Base-by-base conservation (phyloP, 1,140 invertebrate genomes). In the Charaxes varanes region DNA sequence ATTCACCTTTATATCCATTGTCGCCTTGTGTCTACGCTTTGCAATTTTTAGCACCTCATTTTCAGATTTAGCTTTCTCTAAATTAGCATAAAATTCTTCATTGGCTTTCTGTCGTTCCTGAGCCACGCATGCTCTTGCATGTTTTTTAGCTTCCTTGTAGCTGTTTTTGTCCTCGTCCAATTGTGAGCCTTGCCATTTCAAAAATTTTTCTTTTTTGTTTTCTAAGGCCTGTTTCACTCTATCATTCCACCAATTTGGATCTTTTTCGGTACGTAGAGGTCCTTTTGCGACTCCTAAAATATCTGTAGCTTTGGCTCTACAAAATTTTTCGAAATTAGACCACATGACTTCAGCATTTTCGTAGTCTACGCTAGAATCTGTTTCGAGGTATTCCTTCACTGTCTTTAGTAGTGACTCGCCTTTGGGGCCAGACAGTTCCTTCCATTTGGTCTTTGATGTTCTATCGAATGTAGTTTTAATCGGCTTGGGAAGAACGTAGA, bases 1-100 rank as follows among this genome's bases (percentile, higher is more conserved):
- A 8, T 40, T 44, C 2, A 13, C 21, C 35, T 37, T 41, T 1
- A 45, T 34, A 28, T 49, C 51, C 6, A 36, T 4, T 1, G 31
- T 49, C 2, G 15, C 7, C n/a, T 14, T 48, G 8, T 41, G 15
- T 4, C 45, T 15, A 10, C 32, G 28, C 10, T 34, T 26, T 2
- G 45, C 41, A 13, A 50, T 41, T 37, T 54, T 49, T 16, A 22
- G 41, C 6, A 43, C 41, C 11, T 6, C 16, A 4, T 38, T 42
- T 15, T 43, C 34, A 24, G n/a, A 26, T 18, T 32, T 17, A 5
- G 11, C 6, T 4, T n/a, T n/a, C n/a, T n/a, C n/a, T n/a, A n/a
- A n/a, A n/a, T n/a, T n/a, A n/a, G 21, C 10, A 7, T 24, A 23
- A 4, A 28, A 32, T 8, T 26, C 13, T 30, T 48, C 38, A 14